Evolutionary conservation across 2,888 invertebrate genomes (phyloP).

Genomic region (Drosophila cognata): DNA sequence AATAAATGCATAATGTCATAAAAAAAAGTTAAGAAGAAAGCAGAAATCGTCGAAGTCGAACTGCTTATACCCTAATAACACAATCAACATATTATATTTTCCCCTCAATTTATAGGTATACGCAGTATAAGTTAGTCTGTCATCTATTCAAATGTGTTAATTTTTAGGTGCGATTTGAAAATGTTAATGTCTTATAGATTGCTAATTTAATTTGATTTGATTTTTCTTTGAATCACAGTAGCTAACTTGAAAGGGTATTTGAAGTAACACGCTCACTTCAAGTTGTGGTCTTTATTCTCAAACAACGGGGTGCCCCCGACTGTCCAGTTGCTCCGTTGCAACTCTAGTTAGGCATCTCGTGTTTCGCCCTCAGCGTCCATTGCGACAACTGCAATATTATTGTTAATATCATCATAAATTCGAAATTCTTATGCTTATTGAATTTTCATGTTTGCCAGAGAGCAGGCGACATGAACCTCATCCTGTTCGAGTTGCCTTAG

Average conservation of each 20-base stretch:
- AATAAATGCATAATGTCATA: conserved; percentile 75
- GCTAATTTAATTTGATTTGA: background rate
- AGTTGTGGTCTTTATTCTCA: background rate
- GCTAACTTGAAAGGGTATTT: conserved; percentile 8
- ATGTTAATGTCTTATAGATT: background rate
- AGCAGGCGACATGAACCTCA: conserved; percentile 40
- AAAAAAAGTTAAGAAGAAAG: conserved; percentile 38
- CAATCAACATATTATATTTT: background rate
- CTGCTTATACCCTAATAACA: conserved; percentile 17
- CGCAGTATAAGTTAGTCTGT: background rate
- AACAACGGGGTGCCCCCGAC: conserved; percentile 41
- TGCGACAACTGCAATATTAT: conserved; percentile 75
- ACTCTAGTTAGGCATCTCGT: conserved; percentile 56
- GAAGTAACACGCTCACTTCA: background rate
- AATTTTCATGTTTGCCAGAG: conserved; percentile 78
- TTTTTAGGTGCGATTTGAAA: background rate
- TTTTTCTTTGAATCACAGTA: background rate
- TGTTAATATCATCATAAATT: conserved; percentile 83
- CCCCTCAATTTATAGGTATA: background rate
- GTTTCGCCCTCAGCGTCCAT: conserved; percentile 58
- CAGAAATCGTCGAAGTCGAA: conserved; percentile 3
- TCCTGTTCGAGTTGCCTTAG: conserved; percentile 13
- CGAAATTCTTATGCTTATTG: conserved; percentile 83
- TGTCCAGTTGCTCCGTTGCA: conserved; percentile 25
- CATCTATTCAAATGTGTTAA: background rate